Evolutionary conservation across 2,888 invertebrate species (phyloP), one percentile per base, ranked within the genome.

Genomic region (Drosophila percnosoma): DNA sequence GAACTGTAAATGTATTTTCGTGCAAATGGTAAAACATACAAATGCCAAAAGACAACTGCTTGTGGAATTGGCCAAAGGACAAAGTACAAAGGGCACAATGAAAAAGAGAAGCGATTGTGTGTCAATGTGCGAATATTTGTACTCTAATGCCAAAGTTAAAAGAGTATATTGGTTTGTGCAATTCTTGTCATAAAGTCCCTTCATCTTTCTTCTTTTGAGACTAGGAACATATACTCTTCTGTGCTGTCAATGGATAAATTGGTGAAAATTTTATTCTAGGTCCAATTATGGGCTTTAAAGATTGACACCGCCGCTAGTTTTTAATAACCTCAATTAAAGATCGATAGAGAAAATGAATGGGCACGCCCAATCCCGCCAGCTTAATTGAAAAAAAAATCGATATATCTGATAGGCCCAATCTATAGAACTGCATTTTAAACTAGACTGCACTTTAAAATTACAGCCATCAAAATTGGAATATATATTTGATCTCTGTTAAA

Each of bases 1-100:
- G 38, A 57, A 70, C 34, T 55, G 77, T n/a, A 71, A 80, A 79
- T 79, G 49, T 54, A 70, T 67, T 67, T 70, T 60, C 54, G 31
- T 31, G 48, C 61, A 59, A 75, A 75, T 75, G 59, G 63, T 60
- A 60, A 74, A 75, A 79, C 53, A 49, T 27, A 48, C 40, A 58
- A 73, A 66, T 53, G 53, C 49, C 55, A 63, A 73, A 73, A 68
- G 75, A 69, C 53, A 80, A 64, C 48, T 58, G 76, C 58, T 58
- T 64, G 59, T 64, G 42, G 42, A 63, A 52, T 24, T n/a, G 51
- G 36, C 7, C 7, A 49, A 18, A 45, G 21, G 24, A 24, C 45
- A 45, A 15, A 45, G 24, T 2, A 24, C 45, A 45, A 45, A 45
- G 24, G 24, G 15, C 45, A 45, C 8, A 8, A 8, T 24, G 45